These are phyloP conservation scores for Cerceris ruficornis DNA, from an alignment of 2,888 invertebrate species.

Conservation along the genomic window DNA sequence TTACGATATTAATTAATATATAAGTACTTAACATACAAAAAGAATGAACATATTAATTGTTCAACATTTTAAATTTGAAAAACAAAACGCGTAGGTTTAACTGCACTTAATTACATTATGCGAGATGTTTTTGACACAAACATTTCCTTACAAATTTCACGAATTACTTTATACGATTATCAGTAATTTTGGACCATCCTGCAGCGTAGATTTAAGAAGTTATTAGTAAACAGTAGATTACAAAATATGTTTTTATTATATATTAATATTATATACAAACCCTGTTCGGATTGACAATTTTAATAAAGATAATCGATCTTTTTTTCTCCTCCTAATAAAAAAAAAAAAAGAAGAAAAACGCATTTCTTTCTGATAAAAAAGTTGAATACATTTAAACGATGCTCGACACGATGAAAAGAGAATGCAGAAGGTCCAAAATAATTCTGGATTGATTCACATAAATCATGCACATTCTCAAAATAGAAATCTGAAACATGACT, in stretches of 20 bases:
- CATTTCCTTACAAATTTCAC: slow-evolving; percentile 38
- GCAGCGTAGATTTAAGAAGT: slow-evolving; percentile 47
- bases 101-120: slow-evolving; percentile 36
- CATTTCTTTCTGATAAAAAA: slow-evolving; percentile 20
- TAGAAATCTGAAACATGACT: slow-evolving; percentile 50
- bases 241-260: slow-evolving; percentile 54
- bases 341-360: slow-evolving; percentile 30
- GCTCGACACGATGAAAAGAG: slow-evolving; percentile 28
- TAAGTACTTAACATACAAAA: slow-evolving; percentile 44
- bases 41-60: slow-evolving; percentile 32
- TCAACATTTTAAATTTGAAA: slow-evolving; percentile 24
- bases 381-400: slow-evolving; percentile 21
- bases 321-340: slow-evolving; percentile 16
- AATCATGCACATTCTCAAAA: slow-evolving; percentile 49
- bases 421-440: slow-evolving; percentile 46
- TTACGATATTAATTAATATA: slow-evolving; percentile 41
- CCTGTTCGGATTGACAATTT: slow-evolving; percentile 58
- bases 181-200: slow-evolving; percentile 59
- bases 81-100: slow-evolving; percentile 40
- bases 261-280: slow-evolving; percentile 62
- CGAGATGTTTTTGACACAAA: slow-evolving; percentile 41
- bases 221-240: slow-evolving; percentile 47
- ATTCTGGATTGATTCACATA: slow-evolving; percentile 45
- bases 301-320: slow-evolving; percentile 27
- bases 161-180: slow-evolving; percentile 35